Percentiles rank a stretch among this genome's conserved stretches.
These are phyloP conservation scores for Gymnocephalus cernua DNA, from an alignment of 2,113 vertebrate species.

Conservation along the genomic window DNA sequence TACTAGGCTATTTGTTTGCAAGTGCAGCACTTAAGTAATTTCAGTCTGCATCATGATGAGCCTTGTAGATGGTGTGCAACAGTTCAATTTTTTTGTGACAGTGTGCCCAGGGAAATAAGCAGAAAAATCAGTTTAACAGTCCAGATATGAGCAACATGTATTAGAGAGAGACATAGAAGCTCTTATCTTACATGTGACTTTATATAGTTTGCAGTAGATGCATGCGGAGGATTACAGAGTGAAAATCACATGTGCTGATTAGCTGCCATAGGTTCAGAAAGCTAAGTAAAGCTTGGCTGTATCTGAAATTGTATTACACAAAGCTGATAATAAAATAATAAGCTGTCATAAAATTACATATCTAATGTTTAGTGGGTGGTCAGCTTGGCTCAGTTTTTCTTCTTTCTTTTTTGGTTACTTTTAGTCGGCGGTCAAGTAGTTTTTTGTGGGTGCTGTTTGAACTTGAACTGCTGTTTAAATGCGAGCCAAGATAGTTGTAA, in stretches of 20 bases:
- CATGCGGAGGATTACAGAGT: no score
- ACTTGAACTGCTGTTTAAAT: slow-evolving; percentile 4
- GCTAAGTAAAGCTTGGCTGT: slow-evolving; percentile 2
- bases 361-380: background rate
- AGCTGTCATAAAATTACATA: background rate
- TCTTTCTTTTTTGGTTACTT: background rate
- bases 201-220: background rate
- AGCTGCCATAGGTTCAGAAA: background rate
- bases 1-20: background rate
- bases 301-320: background rate
- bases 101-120: background rate
- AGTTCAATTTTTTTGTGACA: background rate
- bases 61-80: background rate
- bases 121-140: background rate
- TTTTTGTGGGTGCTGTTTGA: slow-evolving; percentile 1
- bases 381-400: background rate
- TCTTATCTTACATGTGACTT: background rate
- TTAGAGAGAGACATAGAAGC: background rate
- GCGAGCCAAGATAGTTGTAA: slow-evolving; percentile 27
- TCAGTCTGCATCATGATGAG: slow-evolving; percentile 7
- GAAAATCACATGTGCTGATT: background rate
- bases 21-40: background rate
- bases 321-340: background rate
- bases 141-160: background rate
- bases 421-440: background rate